Conservation (phyloP, 2,113 vertebrate species). For the Microtus richardsoni region DNA sequence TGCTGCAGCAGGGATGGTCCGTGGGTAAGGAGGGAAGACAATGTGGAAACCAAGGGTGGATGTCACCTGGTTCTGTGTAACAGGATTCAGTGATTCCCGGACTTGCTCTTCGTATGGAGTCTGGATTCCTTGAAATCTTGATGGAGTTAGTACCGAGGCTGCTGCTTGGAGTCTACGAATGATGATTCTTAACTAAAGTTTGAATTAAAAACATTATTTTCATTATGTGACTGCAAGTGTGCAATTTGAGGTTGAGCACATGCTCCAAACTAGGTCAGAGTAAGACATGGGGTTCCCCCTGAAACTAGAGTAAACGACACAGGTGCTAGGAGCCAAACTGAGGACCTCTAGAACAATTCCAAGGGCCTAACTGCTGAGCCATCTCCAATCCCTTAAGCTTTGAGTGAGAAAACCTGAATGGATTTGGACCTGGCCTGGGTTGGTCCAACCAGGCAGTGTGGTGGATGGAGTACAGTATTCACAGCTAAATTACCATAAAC, state of each 20-base stretch:
- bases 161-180: neutral
- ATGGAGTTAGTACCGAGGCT: neutral
- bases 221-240: neutral
- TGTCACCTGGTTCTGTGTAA: neutral
- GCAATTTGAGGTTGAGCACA: too few relatives aligned
- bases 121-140: neutral
- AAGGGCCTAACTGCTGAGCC: neutral
- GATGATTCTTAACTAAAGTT: neutral
- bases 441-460: neutral
- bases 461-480: neutral
- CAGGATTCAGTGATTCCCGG: neutral
- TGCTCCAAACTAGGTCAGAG: neutral
- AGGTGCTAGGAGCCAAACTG: neutral
- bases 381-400: neutral
- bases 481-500: neutral
- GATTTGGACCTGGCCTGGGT: neutral
- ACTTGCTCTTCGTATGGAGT: neutral
- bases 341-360: too few relatives aligned
- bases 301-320: neutral
- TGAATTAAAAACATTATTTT: neutral
- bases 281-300: neutral
- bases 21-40: neutral
- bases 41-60: neutral
- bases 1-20: neutral
- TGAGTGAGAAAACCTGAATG: conserved; percentile 1